phyloP scores from a whole-genome alignment of 2,888 invertebrate genomes.

The Tanytarsus gracilentus region DNA sequence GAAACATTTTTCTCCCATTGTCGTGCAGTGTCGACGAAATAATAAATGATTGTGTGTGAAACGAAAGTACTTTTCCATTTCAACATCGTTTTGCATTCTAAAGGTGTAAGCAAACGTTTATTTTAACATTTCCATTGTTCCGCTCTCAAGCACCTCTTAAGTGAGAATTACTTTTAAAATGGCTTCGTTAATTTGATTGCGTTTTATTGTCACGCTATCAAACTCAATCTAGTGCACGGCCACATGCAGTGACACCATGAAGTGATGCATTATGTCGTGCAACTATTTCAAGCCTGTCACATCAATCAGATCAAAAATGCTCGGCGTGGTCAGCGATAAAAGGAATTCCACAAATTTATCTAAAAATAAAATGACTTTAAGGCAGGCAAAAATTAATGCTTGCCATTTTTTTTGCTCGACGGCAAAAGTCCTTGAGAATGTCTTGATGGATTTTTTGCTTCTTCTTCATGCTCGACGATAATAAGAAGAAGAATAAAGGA shows the following conservation, averaged over 20 bases:
- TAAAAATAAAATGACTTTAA: neutral
- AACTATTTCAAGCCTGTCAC: neutral
- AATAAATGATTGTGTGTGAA: slow-evolving; percentile 25
- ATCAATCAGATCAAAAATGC: neutral
- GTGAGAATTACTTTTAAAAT: no score
- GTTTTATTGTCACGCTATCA: neutral
- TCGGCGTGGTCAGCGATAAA: no score
- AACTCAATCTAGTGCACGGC: no score
- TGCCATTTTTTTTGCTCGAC: neutral
- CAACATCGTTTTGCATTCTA: neutral
- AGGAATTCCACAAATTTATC: no score
- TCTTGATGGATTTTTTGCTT: slow-evolving; percentile 2
- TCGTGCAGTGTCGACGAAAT: slow-evolving; percentile 4
- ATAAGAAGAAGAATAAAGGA: slow-evolving; percentile 25
- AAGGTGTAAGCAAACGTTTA: slow-evolving; percentile 4
- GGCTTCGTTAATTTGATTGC: neutral
- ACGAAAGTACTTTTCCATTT: neutral
- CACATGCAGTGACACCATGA: no score
- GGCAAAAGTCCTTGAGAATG: neutral
- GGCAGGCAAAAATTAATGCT: no score
- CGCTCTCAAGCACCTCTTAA: no score
- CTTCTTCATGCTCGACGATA: slow-evolving; percentile 1
- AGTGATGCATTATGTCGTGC: no score
- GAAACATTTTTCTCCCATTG: neutral
- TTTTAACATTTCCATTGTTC: slow-evolving; percentile 10